Conservation (phyloP, 2,888 invertebrate species). For the Melieria omissa region DNA sequence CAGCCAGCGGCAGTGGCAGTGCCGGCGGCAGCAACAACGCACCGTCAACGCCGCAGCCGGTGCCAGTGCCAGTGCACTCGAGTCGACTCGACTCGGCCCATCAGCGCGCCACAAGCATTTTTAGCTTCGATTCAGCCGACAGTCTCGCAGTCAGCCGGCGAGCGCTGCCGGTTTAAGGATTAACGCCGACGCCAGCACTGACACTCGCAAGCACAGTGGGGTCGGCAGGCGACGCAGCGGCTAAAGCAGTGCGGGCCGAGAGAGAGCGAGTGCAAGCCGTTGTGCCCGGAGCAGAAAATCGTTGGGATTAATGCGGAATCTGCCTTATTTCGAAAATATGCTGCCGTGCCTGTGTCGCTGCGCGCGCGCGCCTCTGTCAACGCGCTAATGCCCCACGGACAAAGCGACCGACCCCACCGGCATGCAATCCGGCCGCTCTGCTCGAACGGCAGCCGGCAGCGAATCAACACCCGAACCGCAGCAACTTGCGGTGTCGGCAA, state of each 20-base stretch:
- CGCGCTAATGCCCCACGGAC: background rate
- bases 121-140: slow-evolving; percentile 27
- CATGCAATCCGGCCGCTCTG: no score
- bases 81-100: slow-evolving; percentile 11
- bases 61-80: slow-evolving; percentile 9
- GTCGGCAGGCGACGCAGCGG: no score
- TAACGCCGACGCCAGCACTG: slow-evolving; percentile 61
- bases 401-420: background rate
- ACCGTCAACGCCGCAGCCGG: slow-evolving; percentile 6
- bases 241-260: background rate
- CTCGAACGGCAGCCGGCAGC: no score
- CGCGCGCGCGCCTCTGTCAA: background rate
- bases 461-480: no score
- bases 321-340: slow-evolving; percentile 61
- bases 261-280: slow-evolving; percentile 33
- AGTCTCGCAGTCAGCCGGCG: slow-evolving; percentile 34
- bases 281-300: slow-evolving; percentile 59
- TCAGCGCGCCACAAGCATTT: slow-evolving; percentile 15
- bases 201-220: slow-evolving; percentile 6
- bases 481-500: no score
- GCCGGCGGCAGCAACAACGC: background rate
- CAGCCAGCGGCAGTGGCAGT: slow-evolving; percentile 31
- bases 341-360: slow-evolving; percentile 43
- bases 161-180: slow-evolving; percentile 64
- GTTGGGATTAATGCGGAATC: slow-evolving; percentile 62